Evolutionary conservation across 2,888 invertebrate genomes (phyloP), one percentile per base, ranked within the genome.

Genomic region (Cordilura impudica): DNA sequence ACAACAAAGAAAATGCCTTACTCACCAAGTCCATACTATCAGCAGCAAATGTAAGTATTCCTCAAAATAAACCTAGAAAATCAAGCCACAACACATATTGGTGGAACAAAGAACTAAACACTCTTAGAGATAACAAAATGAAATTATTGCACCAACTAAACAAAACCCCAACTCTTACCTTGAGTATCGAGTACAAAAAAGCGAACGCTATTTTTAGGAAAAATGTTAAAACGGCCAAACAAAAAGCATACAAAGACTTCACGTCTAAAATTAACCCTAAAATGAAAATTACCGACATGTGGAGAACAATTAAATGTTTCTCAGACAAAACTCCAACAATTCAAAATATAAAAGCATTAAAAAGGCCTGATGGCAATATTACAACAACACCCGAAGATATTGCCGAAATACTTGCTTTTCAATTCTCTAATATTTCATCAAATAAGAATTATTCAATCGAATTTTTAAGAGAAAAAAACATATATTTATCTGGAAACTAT

Each of bases 81-180:
- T 4, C 23, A 16, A 53, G 8, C 23, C 53, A 66, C 23, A 56
- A 47, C 6, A 49, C 31, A 10, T 69, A 31, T 10, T 69, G 69
- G 69, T 69, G 69, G 69, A 69, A 58, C 8, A 49, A 49, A 69
- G 58, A 69, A 4, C 56, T 69, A 4, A 58, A 56, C 39, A 21
- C 4, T 26, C 18, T 69, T n/a, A 45, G 58, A 47, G 26, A 58
- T 3, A 3, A 43, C 2, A 65, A 65, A 65, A 49, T 51, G 51
- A 29, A 49, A 12, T 7, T 53, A 21, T 61, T 19, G 26, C 60
- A 65, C 16, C 21, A 26, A n/a, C n/a, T n/a, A n/a, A n/a, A n/a
- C n/a, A n/a, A n/a, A n/a, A n/a, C n/a, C n/a, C n/a, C n/a, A n/a
- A 26, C 53, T 39, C 2, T 43, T 0, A 6, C 26, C 6, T 66